Conservation (phyloP, 2,113 vertebrate species). For the Hemichromis elongatus region DNA sequence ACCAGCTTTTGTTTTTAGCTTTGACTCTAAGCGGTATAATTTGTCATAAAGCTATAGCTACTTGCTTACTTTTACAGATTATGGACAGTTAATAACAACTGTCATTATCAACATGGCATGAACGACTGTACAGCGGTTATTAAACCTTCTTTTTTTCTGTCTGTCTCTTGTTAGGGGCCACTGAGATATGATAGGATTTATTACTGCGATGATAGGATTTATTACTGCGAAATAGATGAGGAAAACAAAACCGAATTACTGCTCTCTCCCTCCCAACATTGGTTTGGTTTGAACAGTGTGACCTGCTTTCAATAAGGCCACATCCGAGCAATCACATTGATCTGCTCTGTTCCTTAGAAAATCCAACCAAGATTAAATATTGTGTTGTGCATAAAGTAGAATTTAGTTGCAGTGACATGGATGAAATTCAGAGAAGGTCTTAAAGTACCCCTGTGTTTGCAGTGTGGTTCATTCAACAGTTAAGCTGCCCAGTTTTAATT, state of each 20-base stretch:
- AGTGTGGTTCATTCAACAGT: constrained; percentile 62
- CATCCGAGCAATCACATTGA: constrained; percentile 6
- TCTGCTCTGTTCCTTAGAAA: constrained; percentile 22
- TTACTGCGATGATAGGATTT: constrained; percentile 8
- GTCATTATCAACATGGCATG: neutral
- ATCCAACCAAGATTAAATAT: constrained; percentile 54
- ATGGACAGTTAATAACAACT: neutral
- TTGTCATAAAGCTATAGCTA: neutral
- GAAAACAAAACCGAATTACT: constrained; percentile 30
- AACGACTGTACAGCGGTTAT: neutral
- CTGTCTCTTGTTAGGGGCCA: neutral
- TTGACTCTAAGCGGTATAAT: neutral
- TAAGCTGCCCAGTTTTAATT: constrained; percentile 67
- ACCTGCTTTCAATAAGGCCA: constrained; percentile 39
- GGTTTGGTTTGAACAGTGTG: constrained; percentile 15
- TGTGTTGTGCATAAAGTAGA: constrained; percentile 28
- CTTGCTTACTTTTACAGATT: neutral
- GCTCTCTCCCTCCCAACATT: neutral
- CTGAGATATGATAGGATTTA: constrained; percentile 9
- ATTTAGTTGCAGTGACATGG: constrained; percentile 41
- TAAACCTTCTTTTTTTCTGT: neutral
- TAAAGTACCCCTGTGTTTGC: constrained; percentile 22
- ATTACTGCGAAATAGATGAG: constrained; percentile 17
- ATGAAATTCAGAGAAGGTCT: constrained; percentile 26
- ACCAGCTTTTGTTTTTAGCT: neutral